Evolutionary conservation across 2,797 vertebrate genomes (phyloP).

Genomic region (Xiphorhynchus erythropygius): DNA sequence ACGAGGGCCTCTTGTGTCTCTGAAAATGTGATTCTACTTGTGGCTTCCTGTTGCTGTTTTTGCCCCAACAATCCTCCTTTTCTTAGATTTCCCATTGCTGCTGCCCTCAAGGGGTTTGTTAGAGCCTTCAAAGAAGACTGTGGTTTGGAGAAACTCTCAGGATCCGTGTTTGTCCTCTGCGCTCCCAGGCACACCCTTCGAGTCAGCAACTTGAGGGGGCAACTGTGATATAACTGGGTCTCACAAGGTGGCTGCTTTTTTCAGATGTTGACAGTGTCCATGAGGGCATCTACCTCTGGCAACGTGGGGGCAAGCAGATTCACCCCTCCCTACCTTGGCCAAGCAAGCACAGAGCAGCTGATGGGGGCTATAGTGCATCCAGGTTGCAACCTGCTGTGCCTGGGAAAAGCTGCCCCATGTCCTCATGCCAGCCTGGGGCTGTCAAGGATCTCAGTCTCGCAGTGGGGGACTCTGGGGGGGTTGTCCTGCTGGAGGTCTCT

Average conservation of each 20-base stretch:
- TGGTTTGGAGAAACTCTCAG: background rate
- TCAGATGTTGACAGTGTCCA: background rate
- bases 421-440: background rate
- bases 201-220: background rate
- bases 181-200: accelerated
- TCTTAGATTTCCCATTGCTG: background rate
- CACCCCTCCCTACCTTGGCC: background rate
- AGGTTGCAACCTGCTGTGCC: background rate
- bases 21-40: background rate
- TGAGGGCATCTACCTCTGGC: background rate
- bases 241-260: background rate
- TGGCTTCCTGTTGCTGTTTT: background rate
- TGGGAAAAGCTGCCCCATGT: accelerated
- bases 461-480: background rate
- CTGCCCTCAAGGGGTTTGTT: background rate
- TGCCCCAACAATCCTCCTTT: background rate
- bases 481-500: background rate
- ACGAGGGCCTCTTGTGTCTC: background rate
- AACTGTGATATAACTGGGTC: background rate
- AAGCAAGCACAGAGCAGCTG: background rate
- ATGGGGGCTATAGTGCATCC: accelerated
- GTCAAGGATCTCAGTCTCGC: background rate
- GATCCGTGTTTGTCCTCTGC: background rate
- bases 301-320: background rate
- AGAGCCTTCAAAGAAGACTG: background rate